A percentile compares a stretch with the other conserved stretches of the same genome.
phyloP scores from a whole-genome alignment of 2,888 invertebrate genomes.

The Prostheceraeus crozeri region DNA sequence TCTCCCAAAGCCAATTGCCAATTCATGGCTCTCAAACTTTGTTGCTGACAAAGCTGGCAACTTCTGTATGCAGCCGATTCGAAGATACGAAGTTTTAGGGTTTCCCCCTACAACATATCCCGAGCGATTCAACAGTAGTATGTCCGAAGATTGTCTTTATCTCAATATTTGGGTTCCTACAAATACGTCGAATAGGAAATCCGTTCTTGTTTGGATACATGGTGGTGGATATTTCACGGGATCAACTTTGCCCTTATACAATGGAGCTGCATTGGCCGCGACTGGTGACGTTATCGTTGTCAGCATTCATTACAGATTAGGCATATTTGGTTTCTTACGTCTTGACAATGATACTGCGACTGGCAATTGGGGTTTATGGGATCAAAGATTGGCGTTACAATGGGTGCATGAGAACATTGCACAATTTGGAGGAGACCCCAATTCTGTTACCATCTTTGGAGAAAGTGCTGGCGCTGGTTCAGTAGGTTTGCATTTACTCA shows the following conservation, averaged over 20 bases:
- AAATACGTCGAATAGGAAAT: slow-evolving; percentile 1
- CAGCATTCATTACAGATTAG: slow-evolving; percentile 41
- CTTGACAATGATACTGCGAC: slow-evolving; percentile 63
- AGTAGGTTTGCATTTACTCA: slow-evolving; percentile 45
- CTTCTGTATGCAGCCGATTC: slow-evolving; percentile 16
- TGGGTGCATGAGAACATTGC: slow-evolving; percentile 83
- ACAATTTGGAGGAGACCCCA: slow-evolving; percentile 46
- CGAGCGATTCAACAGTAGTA: background rate
- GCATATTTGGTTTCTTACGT: slow-evolving; percentile 42
- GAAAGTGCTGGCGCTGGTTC: slow-evolving; percentile 47
- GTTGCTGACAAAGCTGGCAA: background rate
- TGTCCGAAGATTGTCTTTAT: slow-evolving; percentile 31
- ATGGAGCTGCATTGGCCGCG: slow-evolving; percentile 26
- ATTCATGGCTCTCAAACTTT: slow-evolving; percentile 3
- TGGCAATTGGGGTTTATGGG: slow-evolving; percentile 84
- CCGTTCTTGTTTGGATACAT: slow-evolving; percentile 30
- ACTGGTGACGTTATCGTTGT: slow-evolving; percentile 36
- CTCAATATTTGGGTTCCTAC: slow-evolving; percentile 30
- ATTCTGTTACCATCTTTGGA: slow-evolving; percentile 47
- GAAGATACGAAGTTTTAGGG: slow-evolving; percentile 17
- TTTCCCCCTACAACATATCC: slow-evolving; percentile 25
- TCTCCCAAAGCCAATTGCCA: background rate
- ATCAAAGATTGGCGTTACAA: slow-evolving; percentile 81
- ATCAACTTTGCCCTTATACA: slow-evolving; percentile 20
- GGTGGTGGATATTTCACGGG: slow-evolving; percentile 24